Evolutionary conservation across 2,113 vertebrate species (phyloP).

Genomic region (Chlamydotis undulata): DNA sequence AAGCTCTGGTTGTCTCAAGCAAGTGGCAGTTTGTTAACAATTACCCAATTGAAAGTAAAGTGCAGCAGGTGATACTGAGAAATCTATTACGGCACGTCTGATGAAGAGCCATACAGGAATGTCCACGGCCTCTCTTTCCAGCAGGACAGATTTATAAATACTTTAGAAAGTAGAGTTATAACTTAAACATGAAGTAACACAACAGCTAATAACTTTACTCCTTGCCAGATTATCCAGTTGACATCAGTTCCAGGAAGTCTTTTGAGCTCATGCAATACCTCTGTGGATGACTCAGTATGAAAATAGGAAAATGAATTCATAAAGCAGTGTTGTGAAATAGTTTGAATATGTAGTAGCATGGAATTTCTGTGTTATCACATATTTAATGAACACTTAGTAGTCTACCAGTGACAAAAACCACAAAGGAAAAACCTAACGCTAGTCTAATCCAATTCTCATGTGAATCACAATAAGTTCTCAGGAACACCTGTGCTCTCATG

Average conservation of each 20-base stretch:
- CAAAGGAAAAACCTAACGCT: background rate
- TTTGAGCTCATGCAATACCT: background rate
- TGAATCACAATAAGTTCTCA: background rate
- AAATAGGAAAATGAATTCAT: background rate
- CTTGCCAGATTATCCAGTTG: background rate
- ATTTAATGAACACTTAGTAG: background rate
- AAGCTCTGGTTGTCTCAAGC: background rate
- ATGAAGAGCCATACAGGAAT: background rate
- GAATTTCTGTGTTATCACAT: background rate
- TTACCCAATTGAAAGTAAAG: background rate
- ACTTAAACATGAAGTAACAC: background rate
- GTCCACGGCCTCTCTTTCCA: background rate
- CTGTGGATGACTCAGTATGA: background rate
- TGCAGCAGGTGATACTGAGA: conserved; percentile 17
- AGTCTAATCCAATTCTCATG: background rate
- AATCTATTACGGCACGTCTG: background rate
- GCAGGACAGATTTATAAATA: background rate
- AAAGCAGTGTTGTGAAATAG: background rate
- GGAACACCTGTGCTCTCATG: background rate
- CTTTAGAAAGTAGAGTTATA: background rate
- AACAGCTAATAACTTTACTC: background rate
- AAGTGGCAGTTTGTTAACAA: conserved; percentile 33
- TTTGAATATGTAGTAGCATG: background rate
- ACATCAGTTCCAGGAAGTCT: background rate
- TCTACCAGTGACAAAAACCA: background rate